Evolutionary conservation across 2,888 invertebrate species (phyloP).

Genomic region (Troides helena): DNA sequence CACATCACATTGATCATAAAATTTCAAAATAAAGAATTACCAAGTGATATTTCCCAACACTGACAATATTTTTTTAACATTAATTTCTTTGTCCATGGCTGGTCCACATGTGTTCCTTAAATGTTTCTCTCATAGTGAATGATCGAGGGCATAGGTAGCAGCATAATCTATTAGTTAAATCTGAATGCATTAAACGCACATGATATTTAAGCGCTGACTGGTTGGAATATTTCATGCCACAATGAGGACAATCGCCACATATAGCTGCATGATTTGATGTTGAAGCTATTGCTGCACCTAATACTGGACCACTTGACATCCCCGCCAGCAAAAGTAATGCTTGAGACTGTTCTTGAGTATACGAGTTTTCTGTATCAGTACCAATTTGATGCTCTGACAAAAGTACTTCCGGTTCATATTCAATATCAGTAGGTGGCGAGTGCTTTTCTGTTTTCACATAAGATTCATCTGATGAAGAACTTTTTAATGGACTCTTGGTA

Average conservation of each 20-base stretch:
- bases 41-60: conserved; percentile 55
- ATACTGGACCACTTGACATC: conserved; percentile 60
- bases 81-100: conserved; percentile 83
- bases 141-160: conserved; percentile 85
- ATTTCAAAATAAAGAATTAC: conserved; percentile 11
- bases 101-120: conserved; percentile 85
- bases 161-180: conserved; percentile 83
- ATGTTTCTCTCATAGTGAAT: conserved; percentile 84
- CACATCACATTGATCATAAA: conserved; percentile 7
- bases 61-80: conserved; percentile 40
- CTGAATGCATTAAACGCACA: conserved; percentile 84
- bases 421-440: conserved; percentile 71
- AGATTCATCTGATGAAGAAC: conserved; percentile 51
- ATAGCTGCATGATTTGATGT: conserved; percentile 77
- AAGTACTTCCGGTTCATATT: conserved; percentile 74
- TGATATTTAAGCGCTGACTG: conserved; percentile 86
- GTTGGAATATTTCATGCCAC: conserved; percentile 84
- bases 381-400: conserved; percentile 71
- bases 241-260: conserved; percentile 84
- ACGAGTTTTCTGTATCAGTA: conserved; percentile 59
- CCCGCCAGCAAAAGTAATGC: conserved; percentile 64
- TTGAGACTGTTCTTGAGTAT: conserved; percentile 65
- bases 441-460: conserved; percentile 68
- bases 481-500: conserved; percentile 64
- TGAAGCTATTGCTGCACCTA: conserved; percentile 58